Base-by-base conservation (phyloP, 2,888 invertebrate genomes). In the Chrysomela aeneicollis region DNA sequence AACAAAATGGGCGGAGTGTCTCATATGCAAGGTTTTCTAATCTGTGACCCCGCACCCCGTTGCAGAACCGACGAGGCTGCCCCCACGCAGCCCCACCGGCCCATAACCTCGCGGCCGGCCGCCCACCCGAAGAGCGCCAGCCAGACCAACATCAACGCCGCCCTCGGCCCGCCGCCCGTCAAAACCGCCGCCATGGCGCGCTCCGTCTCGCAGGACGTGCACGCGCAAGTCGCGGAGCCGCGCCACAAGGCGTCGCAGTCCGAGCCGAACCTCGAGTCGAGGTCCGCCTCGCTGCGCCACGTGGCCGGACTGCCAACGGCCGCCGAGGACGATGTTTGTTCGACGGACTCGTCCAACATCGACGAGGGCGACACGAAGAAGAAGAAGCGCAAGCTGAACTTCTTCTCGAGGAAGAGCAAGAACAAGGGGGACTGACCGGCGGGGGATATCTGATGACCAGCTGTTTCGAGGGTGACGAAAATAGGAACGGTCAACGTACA, bases 261-360 rank as follows among this genome's bases (percentile, higher is more conserved):
- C n/a, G 86, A 86, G 59, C 84, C 84, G 59, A 82, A 82, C 58
- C 78, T 85, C 55, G 84, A 84, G 58, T 19, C 53, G 12, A 72
- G 67, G 53, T 60, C 70, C 0, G 50, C 62, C 10, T 53, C 70
- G 1, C 59, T 68, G 3, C 58, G 69, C 57, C 72, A 66, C 19
- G 73, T 75, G 63, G 77, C 77, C n/a, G n/a, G n/a, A n/a, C n/a
- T n/a, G n/a, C n/a, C n/a, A n/a, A n/a, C n/a, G n/a, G n/a, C n/a
- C n/a, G 84, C 85, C 0, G 91, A 90, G 71, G 91, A 91, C 68
- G 90, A 91, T 72, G 83, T 87, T 15, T 84, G 86, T 64, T 90
- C 90, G 1, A 91, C 90, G 0, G 90, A 90, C 77, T 91, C 90
- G 0, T 90, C 91, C 0, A 84, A 89, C 4, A 84, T 88, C 76